Conservation (phyloP, 2,113 vertebrate genomes). For the Callipepla californica region DNA sequence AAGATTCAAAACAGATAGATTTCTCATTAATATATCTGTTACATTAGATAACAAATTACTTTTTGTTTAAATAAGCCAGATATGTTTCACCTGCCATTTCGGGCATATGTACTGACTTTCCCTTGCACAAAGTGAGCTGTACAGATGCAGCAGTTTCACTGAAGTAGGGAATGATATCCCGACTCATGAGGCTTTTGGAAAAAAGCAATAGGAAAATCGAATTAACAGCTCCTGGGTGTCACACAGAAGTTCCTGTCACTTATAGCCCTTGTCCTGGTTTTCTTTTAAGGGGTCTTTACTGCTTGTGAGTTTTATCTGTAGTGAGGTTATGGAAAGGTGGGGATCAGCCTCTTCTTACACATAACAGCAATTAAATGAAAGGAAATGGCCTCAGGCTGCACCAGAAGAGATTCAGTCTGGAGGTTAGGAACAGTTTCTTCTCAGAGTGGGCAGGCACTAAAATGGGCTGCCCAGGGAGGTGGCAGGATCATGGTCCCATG, state of each 20-base stretch:
- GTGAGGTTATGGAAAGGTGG: background rate
- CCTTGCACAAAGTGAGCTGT: background rate
- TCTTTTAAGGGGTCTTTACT: background rate
- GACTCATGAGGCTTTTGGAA: background rate
- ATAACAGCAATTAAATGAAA: too few relatives aligned
- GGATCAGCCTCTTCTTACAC: background rate
- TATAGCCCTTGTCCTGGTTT: fast-evolving
- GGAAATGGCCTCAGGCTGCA: too few relatives aligned
- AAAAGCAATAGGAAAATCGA: background rate
- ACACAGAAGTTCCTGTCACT: background rate
- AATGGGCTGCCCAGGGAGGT: too few relatives aligned
- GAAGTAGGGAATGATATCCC: background rate
- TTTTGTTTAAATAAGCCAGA: background rate
- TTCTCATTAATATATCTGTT: background rate
- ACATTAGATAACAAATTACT: background rate
- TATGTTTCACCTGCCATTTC: background rate
- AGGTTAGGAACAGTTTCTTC: too few relatives aligned
- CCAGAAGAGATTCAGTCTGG: too few relatives aligned
- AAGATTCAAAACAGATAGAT: background rate
- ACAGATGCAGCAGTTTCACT: background rate
- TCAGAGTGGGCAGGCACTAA: too few relatives aligned
- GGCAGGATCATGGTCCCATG: too few relatives aligned
- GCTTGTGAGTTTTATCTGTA: background rate
- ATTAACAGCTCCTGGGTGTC: background rate
- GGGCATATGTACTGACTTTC: background rate